phyloP scores from a whole-genome alignment of 2,888 invertebrate species.

The Deroplatys truncata region DNA sequence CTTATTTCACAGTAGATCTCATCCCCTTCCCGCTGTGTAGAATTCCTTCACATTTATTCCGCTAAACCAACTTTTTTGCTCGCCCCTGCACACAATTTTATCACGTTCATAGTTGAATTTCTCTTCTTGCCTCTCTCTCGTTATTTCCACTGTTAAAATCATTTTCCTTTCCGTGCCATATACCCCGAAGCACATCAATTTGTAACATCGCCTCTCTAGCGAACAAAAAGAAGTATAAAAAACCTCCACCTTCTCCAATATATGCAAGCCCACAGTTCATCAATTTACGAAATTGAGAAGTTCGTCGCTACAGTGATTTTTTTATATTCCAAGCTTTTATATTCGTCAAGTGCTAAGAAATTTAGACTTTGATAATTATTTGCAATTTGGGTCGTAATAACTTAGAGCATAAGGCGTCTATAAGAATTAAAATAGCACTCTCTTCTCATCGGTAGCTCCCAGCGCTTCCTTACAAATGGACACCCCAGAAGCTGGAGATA shows the following conservation, averaged over 20 bases:
- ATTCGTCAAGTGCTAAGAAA: neutral
- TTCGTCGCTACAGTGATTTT: neutral
- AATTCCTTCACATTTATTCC: neutral
- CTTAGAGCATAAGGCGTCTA: no score
- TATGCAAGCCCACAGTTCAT: conserved; percentile 2
- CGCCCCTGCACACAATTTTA: conserved; percentile 1
- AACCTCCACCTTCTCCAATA: neutral
- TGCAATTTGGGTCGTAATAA: no score
- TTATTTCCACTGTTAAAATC: conserved; percentile 4
- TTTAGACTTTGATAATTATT: no score
- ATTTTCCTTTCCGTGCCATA: conserved; percentile 8
- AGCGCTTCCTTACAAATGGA: no score
- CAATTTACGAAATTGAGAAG: conserved; percentile 16
- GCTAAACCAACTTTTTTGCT: neutral
- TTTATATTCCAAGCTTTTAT: neutral
- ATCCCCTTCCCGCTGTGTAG: neutral
- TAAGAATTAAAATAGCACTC: no score
- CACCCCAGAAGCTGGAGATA: no score
- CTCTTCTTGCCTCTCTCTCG: neutral
- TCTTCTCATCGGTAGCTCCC: no score
- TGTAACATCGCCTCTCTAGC: conserved; percentile 10
- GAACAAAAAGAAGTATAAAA: neutral
- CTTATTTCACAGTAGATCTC: neutral
- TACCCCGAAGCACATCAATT: conserved; percentile 14
- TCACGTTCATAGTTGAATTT: conserved; percentile 16